Evolutionary conservation across 2,797 vertebrate species (phyloP).

Genomic region (Anguilla megastoma): DNA sequence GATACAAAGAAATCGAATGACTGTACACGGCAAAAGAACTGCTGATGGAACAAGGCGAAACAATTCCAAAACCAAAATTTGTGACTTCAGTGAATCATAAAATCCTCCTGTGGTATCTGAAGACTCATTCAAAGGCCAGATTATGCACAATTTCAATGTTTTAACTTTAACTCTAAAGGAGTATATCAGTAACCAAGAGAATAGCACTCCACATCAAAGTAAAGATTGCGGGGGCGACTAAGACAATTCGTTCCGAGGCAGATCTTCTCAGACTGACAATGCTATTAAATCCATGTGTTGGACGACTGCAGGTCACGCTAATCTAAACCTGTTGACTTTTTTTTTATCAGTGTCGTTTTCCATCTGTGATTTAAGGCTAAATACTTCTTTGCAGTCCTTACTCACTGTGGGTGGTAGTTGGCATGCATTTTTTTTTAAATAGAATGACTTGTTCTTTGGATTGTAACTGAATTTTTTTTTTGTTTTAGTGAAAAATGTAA

Average conservation of each 20-base stretch:
- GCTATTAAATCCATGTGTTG: constrained; percentile 30
- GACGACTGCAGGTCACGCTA: constrained; percentile 8
- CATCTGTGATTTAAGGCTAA: constrained; percentile 11
- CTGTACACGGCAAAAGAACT: not conserved
- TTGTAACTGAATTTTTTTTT: constrained; percentile 26
- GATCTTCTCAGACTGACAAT: constrained; percentile 4
- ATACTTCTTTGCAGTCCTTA: not conserved
- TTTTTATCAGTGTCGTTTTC: constrained; percentile 30
- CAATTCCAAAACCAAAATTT: not conserved
- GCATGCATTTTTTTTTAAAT: not conserved
- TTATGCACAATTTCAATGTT: constrained; percentile 31
- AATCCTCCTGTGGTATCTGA: constrained; percentile 38
- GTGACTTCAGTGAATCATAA: constrained; percentile 35
- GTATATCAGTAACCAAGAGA: not conserved
- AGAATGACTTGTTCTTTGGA: constrained; percentile 21
- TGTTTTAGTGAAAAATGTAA: constrained; percentile 27
- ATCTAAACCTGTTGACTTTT: constrained; percentile 31
- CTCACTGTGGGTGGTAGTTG: constrained; percentile 28
- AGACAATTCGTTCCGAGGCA: not conserved
- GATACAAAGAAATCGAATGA: not conserved
- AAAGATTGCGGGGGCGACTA: not conserved
- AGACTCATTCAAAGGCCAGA: constrained; percentile 43
- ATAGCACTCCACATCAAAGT: not conserved
- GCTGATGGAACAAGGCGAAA: not conserved
- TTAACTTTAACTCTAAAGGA: not conserved